These are phyloP conservation scores for Virgularia gustaviana DNA, from an alignment of 92 coral and sea anemone genomes.

Conservation along the genomic window DNA sequence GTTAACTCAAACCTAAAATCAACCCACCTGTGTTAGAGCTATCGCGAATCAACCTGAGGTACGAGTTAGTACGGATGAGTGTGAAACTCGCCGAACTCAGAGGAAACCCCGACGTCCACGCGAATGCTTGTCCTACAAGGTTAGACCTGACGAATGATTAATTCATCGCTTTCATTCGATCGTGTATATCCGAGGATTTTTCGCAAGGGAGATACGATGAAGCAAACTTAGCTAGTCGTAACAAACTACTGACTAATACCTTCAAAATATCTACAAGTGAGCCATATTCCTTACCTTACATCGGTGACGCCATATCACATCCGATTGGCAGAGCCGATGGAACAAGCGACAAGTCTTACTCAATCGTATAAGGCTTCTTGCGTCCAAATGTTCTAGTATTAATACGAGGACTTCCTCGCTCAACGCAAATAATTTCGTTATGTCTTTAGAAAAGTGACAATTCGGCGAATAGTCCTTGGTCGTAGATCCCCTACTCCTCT, in stretches of 20 bases:
- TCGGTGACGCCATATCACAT: slow-evolving; percentile 99
- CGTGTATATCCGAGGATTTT: not conserved
- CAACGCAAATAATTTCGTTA: slow-evolving; percentile 36
- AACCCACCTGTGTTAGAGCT: not conserved
- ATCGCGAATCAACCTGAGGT: too few relatives aligned
- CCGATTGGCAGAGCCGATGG: slow-evolving; percentile 96
- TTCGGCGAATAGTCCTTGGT: slow-evolving; percentile 7
- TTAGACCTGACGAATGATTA: slow-evolving; percentile 15
- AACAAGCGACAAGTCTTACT: slow-evolving; percentile 97
- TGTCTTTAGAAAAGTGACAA: slow-evolving; percentile 6
- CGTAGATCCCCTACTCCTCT: slow-evolving; percentile 7
- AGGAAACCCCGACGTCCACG: slow-evolving; percentile 32
- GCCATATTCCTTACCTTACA: slow-evolving; percentile 98
- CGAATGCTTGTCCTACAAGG: slow-evolving; percentile 4
- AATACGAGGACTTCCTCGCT: slow-evolving; percentile 99
- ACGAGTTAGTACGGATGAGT: too few relatives aligned
- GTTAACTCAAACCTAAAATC: slow-evolving; percentile 19
- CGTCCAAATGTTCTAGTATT: slow-evolving; percentile 97
- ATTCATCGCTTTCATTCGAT: slow-evolving; percentile 32
- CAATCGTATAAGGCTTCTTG: slow-evolving; percentile 88
- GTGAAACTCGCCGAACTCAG: slow-evolving; percentile 30
- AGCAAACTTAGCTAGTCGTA: not conserved
- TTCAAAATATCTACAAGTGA: too few relatives aligned
- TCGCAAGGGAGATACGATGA: not conserved
- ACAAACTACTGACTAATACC: slow-evolving; percentile 6